Evolutionary conservation across 2,797 vertebrate species (phyloP).

Genomic region (Ptychadena robeensis): DNA sequence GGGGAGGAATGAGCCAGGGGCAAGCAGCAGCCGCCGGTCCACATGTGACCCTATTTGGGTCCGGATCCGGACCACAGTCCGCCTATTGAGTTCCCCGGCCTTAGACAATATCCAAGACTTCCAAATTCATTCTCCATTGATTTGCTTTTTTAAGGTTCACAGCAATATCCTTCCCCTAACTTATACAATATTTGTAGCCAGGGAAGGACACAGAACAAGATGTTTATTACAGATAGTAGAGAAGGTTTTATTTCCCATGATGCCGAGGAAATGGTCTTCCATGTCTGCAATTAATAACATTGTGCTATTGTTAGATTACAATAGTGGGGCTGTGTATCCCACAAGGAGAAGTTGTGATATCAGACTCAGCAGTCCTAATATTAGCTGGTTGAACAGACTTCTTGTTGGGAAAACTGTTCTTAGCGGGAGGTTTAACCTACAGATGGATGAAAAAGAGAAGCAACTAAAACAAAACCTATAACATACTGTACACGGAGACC

Average conservation of each 20-base stretch:
- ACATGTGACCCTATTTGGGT: no score
- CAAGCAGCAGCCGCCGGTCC: no score
- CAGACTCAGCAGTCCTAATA: background rate
- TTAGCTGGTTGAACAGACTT: background rate
- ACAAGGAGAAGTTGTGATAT: background rate
- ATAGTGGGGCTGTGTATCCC: background rate
- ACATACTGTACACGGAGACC: no score
- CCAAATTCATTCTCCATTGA: background rate
- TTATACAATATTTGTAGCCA: background rate
- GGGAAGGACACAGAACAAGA: background rate
- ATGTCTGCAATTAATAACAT: constrained; percentile 15
- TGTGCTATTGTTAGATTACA: constrained; percentile 1
- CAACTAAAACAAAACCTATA: no score
- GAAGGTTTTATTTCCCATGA: constrained; percentile 35
- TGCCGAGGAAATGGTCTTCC: background rate
- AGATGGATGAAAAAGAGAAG: no score
- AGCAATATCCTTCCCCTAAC: background rate
- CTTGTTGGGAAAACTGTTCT: no score
- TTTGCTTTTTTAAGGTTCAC: background rate
- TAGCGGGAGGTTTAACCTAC: no score
- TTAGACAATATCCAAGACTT: no score
- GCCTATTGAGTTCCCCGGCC: no score
- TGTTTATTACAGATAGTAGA: background rate
- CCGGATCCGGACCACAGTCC: no score
- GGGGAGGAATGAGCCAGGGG: no score